Evolutionary conservation across 1,140 invertebrate genomes (phyloP), one percentile per base, ranked within the genome.

Genomic region (Proales similis): DNA sequence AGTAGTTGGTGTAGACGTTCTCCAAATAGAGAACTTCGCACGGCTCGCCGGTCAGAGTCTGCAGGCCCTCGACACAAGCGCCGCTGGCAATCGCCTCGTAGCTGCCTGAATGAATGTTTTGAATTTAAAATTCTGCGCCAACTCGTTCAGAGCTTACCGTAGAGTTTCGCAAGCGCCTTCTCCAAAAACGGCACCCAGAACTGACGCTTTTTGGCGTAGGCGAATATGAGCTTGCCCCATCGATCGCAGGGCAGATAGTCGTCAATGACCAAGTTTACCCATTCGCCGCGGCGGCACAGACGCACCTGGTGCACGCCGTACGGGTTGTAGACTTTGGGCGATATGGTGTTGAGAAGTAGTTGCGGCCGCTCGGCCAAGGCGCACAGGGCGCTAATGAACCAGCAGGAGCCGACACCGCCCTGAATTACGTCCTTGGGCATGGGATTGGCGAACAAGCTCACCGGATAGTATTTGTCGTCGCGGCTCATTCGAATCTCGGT

Each of bases 101-200:
- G 72, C 88, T 93, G n/a, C n/a, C n/a, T n/a, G n/a, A n/a, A n/a
- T n/a, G n/a, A n/a, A n/a, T n/a, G n/a, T n/a, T n/a, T n/a, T n/a
- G n/a, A n/a, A n/a, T n/a, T n/a, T n/a, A n/a, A n/a, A n/a, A n/a
- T n/a, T n/a, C n/a, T n/a, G n/a, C n/a, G n/a, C n/a, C n/a, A n/a
- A n/a, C n/a, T n/a, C n/a, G n/a, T n/a, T n/a, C n/a, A n/a, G n/a
- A n/a, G n/a, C n/a, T n/a, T 57, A 36, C 93, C 93, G 75, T 94
- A 88, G 61, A 94, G 82, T 78, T 98, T 98, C 3, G 93, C 93
- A 20, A 96, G 86, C 0, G 92, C 93, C 78, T 98, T 98, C 75
- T 98, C 93, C 65, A 98, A 95, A 22, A 98, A 76, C 2, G 93
- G 90, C 42, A 97, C 91, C 92, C 92, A 98, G 20, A 98, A 78